These are phyloP conservation scores for Aplodontia rufa DNA, from an alignment of 2,113 vertebrate species.

Conservation along the genomic window DNA sequence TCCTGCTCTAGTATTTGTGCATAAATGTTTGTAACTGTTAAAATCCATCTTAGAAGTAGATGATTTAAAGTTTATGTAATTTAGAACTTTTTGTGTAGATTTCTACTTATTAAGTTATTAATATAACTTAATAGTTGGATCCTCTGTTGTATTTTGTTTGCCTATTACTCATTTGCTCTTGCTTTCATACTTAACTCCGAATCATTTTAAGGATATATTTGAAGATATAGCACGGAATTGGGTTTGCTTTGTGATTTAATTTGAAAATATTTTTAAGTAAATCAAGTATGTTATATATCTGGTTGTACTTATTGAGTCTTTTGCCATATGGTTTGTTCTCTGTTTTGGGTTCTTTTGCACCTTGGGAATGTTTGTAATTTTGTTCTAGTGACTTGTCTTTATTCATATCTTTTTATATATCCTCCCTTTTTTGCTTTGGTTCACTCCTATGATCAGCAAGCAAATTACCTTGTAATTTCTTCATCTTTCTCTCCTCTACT, in stretches of 20 bases:
- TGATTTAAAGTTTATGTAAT: too few relatives aligned
- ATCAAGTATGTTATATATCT: not conserved
- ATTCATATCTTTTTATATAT: not conserved
- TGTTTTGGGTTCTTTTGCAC: not conserved
- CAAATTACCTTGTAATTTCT: conserved; percentile 25
- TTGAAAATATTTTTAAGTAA: conserved; percentile 36
- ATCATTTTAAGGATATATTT: conserved; percentile 36
- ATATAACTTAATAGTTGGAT: too few relatives aligned
- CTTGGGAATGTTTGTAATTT: not conserved
- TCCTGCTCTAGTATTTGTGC: not conserved
- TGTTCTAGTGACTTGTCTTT: not conserved
- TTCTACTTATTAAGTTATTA: too few relatives aligned
- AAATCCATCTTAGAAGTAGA: not conserved
- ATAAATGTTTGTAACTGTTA: not conserved
- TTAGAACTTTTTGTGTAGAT: conserved; percentile 16
- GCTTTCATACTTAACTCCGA: conserved; percentile 7
- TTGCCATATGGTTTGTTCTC: not conserved
- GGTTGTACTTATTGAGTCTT: not conserved
- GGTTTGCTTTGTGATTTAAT: conserved; percentile 4
- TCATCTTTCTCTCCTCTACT: not conserved
- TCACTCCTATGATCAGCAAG: not conserved
- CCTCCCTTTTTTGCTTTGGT: not conserved
- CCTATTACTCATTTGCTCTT: not conserved
- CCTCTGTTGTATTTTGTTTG: not conserved
- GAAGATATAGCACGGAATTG: not conserved